A percentile compares a stretch with the other conserved stretches of the same genome.
Conservation (phyloP, 64 coral and sea anemone species). For the Trachythela sp. region DNA sequence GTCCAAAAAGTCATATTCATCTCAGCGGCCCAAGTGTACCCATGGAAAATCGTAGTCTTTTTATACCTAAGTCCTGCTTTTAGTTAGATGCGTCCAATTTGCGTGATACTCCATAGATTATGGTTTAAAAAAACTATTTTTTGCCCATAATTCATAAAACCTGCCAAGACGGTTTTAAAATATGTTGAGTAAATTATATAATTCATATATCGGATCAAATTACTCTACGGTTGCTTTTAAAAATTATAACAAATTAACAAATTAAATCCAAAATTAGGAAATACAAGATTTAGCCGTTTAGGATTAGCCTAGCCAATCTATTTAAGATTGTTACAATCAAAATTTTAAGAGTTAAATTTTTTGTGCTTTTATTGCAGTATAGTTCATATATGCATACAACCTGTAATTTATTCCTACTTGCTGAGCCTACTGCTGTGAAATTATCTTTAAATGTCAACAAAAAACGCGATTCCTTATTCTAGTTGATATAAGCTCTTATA, state of each 20-base stretch:
- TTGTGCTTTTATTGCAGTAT: neutral
- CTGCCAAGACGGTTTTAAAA: neutral
- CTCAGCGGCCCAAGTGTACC: neutral
- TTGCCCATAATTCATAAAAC: neutral
- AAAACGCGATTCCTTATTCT: neutral
- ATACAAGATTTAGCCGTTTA: too few species aligned
- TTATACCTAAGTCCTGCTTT: neutral
- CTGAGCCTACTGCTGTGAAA: neutral
- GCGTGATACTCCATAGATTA: neutral
- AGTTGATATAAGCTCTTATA: neutral
- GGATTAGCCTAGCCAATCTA: neutral
- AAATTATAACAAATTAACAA: too few species aligned
- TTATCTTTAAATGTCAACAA: slow-evolving; percentile 8
- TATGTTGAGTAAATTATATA: neutral
- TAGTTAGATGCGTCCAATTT: neutral
- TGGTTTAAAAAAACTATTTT: neutral
- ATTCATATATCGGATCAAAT: neutral
- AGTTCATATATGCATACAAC: neutral
- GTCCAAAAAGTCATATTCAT: neutral
- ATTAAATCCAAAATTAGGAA: too few species aligned
- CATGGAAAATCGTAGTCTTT: neutral
- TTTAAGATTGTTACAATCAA: neutral
- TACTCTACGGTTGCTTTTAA: too few species aligned
- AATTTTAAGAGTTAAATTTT: neutral
- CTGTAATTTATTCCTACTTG: neutral